Evolutionary conservation across 2,888 invertebrate species (phyloP), one percentile per base, ranked within the genome.

Genomic region (Syrphus vitripennis): DNA sequence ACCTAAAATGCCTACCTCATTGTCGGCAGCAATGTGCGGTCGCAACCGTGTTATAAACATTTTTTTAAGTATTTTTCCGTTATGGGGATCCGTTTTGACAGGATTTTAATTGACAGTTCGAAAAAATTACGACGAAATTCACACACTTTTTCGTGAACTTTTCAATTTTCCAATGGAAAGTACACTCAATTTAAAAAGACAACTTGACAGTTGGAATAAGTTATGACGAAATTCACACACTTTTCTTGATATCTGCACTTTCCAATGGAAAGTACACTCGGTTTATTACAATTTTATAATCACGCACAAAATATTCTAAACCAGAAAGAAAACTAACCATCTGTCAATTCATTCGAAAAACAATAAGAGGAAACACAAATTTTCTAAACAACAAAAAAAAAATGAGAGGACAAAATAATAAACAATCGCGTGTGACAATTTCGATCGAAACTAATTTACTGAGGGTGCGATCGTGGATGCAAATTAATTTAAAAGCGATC

Each of bases 21-120:
- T 88, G 82, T 91, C 91, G 72, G 88, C 89, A 71, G 88, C 89
- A 71, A 89, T 83, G 89, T 89, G 65, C 59, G 90, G 88, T 87
- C 91, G 91, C 71, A 92, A 88, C 24, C 92, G 91, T 86, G 90
- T 89, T 83, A 90, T 92, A 70, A 92, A 90, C 90, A 92, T 92
- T 88, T 90, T 91, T 59, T 89, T 90, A 45, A 91, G 89, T 89
- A 88, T 90, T 86, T 90, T 89, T 9, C 88, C 84, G 79, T 83
- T 83, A 50, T 79, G 89, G 9, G 90, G 87, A 88, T 90, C 90
- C 90, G 90, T 90, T 87, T 89, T 90, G 89, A 89, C 83, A 87
- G 78, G 40, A 70, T 76, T 86, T 88, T 48, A 59, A 29, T 63
- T 29, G 65, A 63, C 63, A 29, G 9, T 45, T 45, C 42, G 9